Percentiles rank a stretch among this genome's conserved stretches.
Conservation (phyloP, 30 jellyfish, hydroid and myxozoan genomes). For the Turritopsis rubra region DNA sequence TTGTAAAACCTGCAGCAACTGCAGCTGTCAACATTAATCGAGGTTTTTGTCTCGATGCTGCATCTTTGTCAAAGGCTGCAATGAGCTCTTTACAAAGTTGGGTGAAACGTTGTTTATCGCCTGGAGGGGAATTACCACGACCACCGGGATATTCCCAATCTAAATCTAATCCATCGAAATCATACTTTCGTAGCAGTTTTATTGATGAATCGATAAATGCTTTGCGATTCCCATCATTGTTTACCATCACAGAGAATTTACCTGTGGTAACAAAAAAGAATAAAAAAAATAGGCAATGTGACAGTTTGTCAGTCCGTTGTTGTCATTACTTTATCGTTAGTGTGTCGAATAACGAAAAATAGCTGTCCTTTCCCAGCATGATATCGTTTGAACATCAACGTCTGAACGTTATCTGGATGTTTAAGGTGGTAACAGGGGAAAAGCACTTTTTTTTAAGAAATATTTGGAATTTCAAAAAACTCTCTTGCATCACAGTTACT, state of each 20-base stretch:
- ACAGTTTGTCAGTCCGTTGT: too few relatives aligned
- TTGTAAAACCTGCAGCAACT: slow-evolving; percentile 36
- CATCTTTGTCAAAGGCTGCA: slow-evolving; percentile 73
- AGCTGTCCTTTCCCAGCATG: too few relatives aligned
- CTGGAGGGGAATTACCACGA: slow-evolving; percentile 93
- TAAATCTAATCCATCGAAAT: slow-evolving; percentile 85
- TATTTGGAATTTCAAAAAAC: too few relatives aligned
- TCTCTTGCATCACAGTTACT: too few relatives aligned
- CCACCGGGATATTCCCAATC: slow-evolving; percentile 97
- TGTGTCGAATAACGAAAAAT: too few relatives aligned
- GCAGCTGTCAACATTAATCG: slow-evolving; percentile 45
- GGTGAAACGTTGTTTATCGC: slow-evolving; percentile 83
- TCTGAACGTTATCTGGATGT: too few relatives aligned
- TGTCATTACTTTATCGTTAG: too few relatives aligned
- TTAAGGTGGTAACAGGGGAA: too few relatives aligned
- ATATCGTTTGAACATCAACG: too few relatives aligned
- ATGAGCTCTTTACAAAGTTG: slow-evolving; percentile 63
- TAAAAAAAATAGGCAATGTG: too few relatives aligned
- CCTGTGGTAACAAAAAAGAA: too few relatives aligned
- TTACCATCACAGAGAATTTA: slow-evolving; percentile 86
- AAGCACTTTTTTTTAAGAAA: too few relatives aligned
- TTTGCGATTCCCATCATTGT: slow-evolving; percentile 59
- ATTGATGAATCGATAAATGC: slow-evolving; percentile 76
- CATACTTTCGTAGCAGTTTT: slow-evolving; percentile 63
- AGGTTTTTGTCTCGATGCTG: slow-evolving; percentile 37